phyloP scores from a whole-genome alignment of 2,888 invertebrate genomes.

The Drosophila nr. perissopoda region DNA sequence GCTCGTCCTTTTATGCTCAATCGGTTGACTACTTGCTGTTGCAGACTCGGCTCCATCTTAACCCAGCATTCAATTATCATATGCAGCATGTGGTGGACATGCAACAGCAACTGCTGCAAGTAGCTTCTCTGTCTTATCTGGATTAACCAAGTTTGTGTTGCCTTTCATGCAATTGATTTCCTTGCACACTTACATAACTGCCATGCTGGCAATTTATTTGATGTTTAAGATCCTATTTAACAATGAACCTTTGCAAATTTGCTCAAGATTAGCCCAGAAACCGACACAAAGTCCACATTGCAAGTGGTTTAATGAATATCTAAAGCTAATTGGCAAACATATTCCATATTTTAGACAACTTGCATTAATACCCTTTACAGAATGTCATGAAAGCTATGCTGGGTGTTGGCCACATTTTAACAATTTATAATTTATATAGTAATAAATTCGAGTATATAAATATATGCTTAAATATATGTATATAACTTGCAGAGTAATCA shows the following conservation, averaged over 20 bases:
- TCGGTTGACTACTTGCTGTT: slow-evolving; percentile 3
- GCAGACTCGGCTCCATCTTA: not conserved
- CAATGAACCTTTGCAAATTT: slow-evolving; percentile 25
- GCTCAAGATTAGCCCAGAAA: slow-evolving; percentile 13
- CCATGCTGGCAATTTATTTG: slow-evolving; percentile 21
- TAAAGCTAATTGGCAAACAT: slow-evolving; percentile 1
- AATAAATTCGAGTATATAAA: not conserved
- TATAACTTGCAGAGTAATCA: not conserved
- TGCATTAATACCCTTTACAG: too few relatives aligned
- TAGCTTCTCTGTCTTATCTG: not conserved
- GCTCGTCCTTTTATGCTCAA: slow-evolving; percentile 41
- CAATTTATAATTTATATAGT: not conserved
- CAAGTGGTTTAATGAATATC: slow-evolving; percentile 12
- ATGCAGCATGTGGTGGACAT: not conserved
- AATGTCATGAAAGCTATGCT: not conserved
- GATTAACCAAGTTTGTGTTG: slow-evolving; percentile 22
- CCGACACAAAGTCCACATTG: slow-evolving; percentile 14
- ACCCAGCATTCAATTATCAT: slow-evolving; percentile 32
- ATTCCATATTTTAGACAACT: not conserved
- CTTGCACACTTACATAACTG: slow-evolving; percentile 1
- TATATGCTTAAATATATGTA: not conserved
- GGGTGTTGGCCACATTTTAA: not conserved
- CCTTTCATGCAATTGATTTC: slow-evolving; percentile 23
- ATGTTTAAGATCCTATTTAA: slow-evolving; percentile 28
- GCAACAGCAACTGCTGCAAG: slow-evolving; percentile 12